A percentile compares a stretch with the other conserved stretches of the same genome.
These are phyloP conservation scores for Dryocosmus kuriphilus DNA, from an alignment of 2,888 invertebrate species.

Conservation along the genomic window DNA sequence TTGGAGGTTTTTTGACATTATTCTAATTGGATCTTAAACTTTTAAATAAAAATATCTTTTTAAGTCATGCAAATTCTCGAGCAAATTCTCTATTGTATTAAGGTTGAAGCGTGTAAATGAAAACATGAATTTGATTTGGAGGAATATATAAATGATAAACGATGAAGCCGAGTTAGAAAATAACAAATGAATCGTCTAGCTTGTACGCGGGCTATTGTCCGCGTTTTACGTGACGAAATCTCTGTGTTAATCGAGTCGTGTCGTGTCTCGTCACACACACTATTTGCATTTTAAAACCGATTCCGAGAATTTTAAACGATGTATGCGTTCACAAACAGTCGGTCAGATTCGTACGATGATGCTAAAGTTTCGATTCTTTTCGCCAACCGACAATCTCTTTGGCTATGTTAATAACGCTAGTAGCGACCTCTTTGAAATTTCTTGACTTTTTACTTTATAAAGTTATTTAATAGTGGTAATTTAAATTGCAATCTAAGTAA, in stretches of 20 bases:
- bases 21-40: too few species aligned
- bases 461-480: neutral
- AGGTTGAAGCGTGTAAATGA: neutral
- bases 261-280: constrained; percentile 62
- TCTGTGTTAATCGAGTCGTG: constrained; percentile 50
- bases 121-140: neutral
- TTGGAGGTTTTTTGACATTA: too few species aligned
- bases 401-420: neutral
- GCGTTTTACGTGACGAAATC: constrained; percentile 70
- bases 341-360: constrained; percentile 53
- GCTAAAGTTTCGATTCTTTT: constrained; percentile 53
- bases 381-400: constrained; percentile 39
- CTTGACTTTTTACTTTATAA: neutral
- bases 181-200: constrained; percentile 51
- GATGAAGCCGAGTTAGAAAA: constrained; percentile 49
- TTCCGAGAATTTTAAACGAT: constrained; percentile 65
- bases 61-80: too few species aligned
- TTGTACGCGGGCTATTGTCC: constrained; percentile 59
- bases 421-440: neutral
- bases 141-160: neutral
- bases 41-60: too few species aligned
- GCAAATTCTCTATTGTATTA: too few species aligned
- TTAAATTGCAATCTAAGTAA: neutral
- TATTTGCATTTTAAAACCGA: constrained; percentile 71
- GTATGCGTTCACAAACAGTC: constrained; percentile 30